Conservation (phyloP, 2,888 invertebrate genomes). For the Cheilosia pagana region DNA sequence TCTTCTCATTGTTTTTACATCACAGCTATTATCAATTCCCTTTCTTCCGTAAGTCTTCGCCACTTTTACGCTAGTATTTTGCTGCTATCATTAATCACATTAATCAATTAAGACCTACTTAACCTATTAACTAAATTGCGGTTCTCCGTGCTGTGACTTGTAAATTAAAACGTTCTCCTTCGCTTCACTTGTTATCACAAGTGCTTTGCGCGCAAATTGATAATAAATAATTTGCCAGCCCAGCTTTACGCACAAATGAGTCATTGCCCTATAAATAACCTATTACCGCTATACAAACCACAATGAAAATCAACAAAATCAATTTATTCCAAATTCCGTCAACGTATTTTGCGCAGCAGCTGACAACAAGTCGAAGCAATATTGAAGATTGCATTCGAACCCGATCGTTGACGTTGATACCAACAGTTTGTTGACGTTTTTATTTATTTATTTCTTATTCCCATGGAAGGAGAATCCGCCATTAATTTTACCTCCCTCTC, state of each 20-base stretch:
- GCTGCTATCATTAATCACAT: conserved; percentile 4
- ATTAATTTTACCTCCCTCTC: conserved; percentile 12
- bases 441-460: background rate
- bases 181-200: conserved; percentile 18
- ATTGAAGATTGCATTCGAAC: conserved; percentile 9
- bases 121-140: conserved; percentile 20
- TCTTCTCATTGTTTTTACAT: background rate
- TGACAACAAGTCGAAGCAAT: conserved; percentile 12
- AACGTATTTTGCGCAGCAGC: conserved; percentile 4
- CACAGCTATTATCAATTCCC: background rate
- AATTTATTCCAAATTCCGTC: conserved; percentile 30
- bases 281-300: conserved; percentile 29
- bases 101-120: conserved; percentile 6
- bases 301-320: conserved; percentile 29
- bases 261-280: conserved; percentile 34
- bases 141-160: background rate
- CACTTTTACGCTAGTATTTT: background rate
- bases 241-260: conserved; percentile 14
- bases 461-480: conserved; percentile 16
- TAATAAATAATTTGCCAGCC: conserved; percentile 24
- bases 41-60: background rate
- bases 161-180: conserved; percentile 2
- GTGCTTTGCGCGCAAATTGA: conserved; percentile 16
- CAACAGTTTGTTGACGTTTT: conserved; percentile 26
- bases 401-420: conserved; percentile 5